Evolutionary conservation across 1,140 invertebrate species (phyloP), one percentile per base, ranked within the genome.

Genomic region (Tetranychus urticae): DNA sequence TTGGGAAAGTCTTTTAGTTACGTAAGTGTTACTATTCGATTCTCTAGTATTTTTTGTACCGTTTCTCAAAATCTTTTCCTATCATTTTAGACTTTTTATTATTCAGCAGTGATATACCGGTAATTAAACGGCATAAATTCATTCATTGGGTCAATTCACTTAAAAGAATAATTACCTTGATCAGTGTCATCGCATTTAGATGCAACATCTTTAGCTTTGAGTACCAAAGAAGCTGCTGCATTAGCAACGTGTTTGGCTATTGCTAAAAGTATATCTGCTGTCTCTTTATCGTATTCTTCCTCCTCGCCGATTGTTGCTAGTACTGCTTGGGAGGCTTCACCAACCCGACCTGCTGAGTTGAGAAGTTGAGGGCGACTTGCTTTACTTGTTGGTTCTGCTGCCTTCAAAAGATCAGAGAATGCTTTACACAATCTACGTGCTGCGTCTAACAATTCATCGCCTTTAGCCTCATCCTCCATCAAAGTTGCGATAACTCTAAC

Each of bases 241-340:
- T 94, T 96, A 23, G 93, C 94, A 7, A 99, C 90, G 1, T 88
- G 86, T 72, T 97, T 96, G 0, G 92, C 88, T 55, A 94, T 74
- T 0, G 85, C 83, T 2, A 96, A 72, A 0, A 94, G 77, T 73
- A 89, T 85, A 66, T 92, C 88, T 59, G 73, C 64, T 47, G 70
- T 73, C 45, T 68, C 65, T 69, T 81, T 83, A 59, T 78, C 74
- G 46, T 82, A 79, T 34, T 81, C 81, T 36, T 84, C 84, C 59
- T 90, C 86, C 68, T 96, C 88, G n/a, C 86, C 87, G 68, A 97
- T 93, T 47, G 86, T 88, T 63, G 85, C 81, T n/a, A 98, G 77
- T 0, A 98, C 85, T 69, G 86, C 82, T 48, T 90, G 86, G 48
- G 88, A 93, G 0, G 91, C 89, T 71, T 98, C 93, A 4, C 94